A percentile compares a stretch with the other conserved stretches of the same genome.
phyloP scores from a whole-genome alignment of 2,113 vertebrate genomes.

The Patagioenas fasciata region DNA sequence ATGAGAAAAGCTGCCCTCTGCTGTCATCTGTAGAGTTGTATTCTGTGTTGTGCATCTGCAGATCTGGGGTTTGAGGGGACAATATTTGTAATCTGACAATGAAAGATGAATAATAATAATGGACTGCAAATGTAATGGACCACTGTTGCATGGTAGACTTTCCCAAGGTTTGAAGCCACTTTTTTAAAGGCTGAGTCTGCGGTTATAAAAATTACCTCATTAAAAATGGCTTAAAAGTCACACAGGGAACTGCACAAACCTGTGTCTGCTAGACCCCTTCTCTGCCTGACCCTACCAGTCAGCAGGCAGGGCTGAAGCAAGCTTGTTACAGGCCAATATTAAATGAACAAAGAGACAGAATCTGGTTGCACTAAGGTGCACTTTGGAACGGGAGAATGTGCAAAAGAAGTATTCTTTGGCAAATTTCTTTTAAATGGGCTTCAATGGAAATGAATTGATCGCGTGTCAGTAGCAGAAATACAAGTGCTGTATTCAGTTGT shows the following conservation, averaged over 20 bases:
- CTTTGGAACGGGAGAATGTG: not conserved
- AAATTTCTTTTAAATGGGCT: not conserved
- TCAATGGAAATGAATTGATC: slow-evolving; percentile 8
- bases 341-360: not conserved
- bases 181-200: not conserved
- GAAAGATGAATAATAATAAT: not conserved
- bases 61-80: not conserved
- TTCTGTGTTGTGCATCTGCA: not conserved
- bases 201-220: slow-evolving; percentile 21
- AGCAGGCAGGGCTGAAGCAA: not conserved
- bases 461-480: not conserved
- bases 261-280: not conserved
- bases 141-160: not conserved
- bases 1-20: not conserved
- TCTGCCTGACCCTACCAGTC: not conserved
- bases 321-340: not conserved
- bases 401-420: slow-evolving; percentile 7
- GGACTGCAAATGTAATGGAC: not conserved
- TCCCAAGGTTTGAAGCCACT: not conserved
- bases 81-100: not conserved
- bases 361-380: not conserved
- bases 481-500: not conserved
- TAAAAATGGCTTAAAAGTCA: not conserved
- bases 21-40: not conserved
- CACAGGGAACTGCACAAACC: not conserved